A percentile compares a stretch with the other conserved stretches of the same genome.
Evolutionary conservation across 2,113 vertebrate species (phyloP).

Genomic region (Pterocles burchelli): DNA sequence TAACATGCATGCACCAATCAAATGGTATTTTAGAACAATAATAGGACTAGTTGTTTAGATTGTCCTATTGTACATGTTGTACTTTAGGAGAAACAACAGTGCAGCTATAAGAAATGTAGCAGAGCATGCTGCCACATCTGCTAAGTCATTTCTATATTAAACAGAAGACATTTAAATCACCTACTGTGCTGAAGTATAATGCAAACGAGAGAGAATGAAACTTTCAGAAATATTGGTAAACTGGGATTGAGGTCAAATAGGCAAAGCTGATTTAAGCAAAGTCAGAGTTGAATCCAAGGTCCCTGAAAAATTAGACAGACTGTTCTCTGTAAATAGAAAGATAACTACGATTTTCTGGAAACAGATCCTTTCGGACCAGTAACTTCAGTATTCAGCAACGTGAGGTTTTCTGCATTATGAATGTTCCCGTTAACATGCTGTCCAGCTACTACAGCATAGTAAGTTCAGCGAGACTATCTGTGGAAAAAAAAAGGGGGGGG

Average conservation of each 20-base stretch:
- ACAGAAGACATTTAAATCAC: constrained; percentile 9
- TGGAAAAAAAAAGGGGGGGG: not conserved
- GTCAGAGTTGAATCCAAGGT: not conserved
- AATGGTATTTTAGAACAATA: constrained; percentile 26
- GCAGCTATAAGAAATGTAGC: not conserved
- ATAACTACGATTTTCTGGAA: constrained; percentile 12
- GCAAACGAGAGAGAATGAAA: not conserved
- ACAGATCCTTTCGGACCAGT: not conserved
- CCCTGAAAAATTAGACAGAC: constrained; percentile 19
- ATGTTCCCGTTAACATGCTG: not conserved
- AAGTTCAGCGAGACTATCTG: not conserved
- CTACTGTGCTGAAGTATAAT: not conserved
- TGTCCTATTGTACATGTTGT: not conserved
- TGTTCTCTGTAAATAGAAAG: constrained; percentile 18
- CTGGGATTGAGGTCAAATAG: not conserved
- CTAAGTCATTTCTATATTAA: constrained; percentile 12
- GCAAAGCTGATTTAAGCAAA: constrained; percentile 6
- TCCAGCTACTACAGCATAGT: not conserved
- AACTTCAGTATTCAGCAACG: not conserved
- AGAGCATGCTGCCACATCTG: not conserved
- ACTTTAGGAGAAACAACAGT: constrained; percentile 20
- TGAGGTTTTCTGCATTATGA: not conserved
- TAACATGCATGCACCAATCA: not conserved
- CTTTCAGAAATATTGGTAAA: constrained; percentile 20
- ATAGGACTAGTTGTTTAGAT: constrained; percentile 6